phyloP scores from a whole-genome alignment of 2,113 vertebrate species.

The Erythrocebus patas region DNA sequence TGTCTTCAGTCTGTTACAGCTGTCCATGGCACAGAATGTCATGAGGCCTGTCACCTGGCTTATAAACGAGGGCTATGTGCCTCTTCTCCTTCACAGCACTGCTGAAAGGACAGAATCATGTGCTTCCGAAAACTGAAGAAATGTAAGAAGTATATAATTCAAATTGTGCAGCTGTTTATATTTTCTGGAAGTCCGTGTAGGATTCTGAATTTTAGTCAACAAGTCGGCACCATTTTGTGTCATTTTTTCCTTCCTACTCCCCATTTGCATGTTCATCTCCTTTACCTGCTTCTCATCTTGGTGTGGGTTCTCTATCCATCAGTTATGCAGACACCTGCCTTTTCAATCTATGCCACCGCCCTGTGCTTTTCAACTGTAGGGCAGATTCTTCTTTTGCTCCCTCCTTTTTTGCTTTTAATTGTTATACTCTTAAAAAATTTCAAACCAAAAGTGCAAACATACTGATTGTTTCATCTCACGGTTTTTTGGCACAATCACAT shows the following conservation, averaged over 20 bases:
- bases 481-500: not conserved
- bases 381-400: not conserved
- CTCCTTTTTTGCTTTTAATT: not conserved
- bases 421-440: not conserved
- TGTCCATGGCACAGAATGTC: not conserved
- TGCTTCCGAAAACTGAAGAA: not conserved
- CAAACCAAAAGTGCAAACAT: not conserved
- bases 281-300: not conserved
- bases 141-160: not conserved
- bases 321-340: not conserved
- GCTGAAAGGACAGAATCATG: rapidly evolving
- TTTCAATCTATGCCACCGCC: not conserved
- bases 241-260: not conserved
- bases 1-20: not conserved
- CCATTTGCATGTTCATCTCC: rapidly evolving
- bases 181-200: not conserved
- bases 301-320: not conserved
- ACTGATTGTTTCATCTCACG: not conserved
- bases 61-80: rapidly evolving
- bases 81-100: not conserved
- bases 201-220: not conserved
- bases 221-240: not conserved
- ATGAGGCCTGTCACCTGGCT: rapidly evolving
- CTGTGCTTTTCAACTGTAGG: not conserved
- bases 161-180: not conserved